These are phyloP conservation scores for Notoglanidium macrostoma DNA, from an alignment of 2,797 vertebrate genomes.

Conservation along the genomic window DNA sequence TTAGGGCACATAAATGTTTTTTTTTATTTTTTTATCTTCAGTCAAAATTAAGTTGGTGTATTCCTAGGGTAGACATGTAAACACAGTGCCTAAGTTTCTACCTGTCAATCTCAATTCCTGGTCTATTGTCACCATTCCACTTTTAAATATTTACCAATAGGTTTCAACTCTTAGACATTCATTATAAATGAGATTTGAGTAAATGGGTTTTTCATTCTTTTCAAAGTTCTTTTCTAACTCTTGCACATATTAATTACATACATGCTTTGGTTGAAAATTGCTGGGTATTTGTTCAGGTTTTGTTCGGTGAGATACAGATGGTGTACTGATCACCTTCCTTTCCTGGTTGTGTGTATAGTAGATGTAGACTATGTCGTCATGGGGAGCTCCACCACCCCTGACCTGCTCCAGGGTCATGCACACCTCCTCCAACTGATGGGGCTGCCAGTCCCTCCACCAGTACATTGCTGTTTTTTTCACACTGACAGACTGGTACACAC, in stretches of 20 bases:
- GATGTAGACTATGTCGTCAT: slow-evolving; percentile 92
- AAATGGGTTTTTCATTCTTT: neutral
- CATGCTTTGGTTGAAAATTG: neutral
- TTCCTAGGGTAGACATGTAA: neutral
- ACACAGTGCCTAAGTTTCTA: neutral
- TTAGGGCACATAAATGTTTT: too few species aligned
- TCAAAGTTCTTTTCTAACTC: neutral
- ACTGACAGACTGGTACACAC: slow-evolving; percentile 84
- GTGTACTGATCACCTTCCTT: slow-evolving; percentile 82
- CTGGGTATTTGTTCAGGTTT: neutral
- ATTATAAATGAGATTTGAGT: neutral
- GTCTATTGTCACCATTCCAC: neutral
- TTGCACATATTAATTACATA: neutral
- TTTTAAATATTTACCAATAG: neutral
- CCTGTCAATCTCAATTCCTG: neutral
- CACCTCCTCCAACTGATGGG: slow-evolving; percentile 91
- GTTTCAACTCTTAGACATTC: neutral
- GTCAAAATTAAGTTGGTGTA: neutral
- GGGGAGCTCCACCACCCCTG: slow-evolving; percentile 77
- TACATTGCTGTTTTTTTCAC: slow-evolving; percentile 86
- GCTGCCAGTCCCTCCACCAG: slow-evolving; percentile 96
- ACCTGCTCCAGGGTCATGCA: slow-evolving; percentile 91
- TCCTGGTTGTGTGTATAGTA: slow-evolving; percentile 90
- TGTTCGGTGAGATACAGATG: neutral
- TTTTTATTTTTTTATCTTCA: neutral